Base-by-base conservation (phyloP, 2,888 invertebrate species). In the Ganaspis brasiliensis region DNA sequence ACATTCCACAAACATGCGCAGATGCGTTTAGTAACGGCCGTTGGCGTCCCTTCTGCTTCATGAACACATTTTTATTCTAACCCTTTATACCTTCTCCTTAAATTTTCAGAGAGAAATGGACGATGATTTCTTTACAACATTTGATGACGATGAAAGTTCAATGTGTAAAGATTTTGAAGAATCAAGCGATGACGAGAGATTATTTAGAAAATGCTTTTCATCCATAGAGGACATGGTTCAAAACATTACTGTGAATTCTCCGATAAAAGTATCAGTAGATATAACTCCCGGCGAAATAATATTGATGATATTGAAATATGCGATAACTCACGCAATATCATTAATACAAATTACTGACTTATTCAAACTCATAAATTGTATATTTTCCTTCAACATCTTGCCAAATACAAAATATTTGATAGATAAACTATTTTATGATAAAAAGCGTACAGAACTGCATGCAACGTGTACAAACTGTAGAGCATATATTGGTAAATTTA, bases 381-480 rank as follows among this genome's bases (percentile, higher is more conserved):
- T 79, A 0, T 78, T 81, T 40, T 26, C 4, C 9, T 40, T 10
- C 16, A 37, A 75, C n/a, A 55, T 81, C 10, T n/a, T 81, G 12
- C 79, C 78, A 24, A 73, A 76, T 9, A 72, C 79, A 10, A 21
- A 61, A 59, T 79, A 79, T 63, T 71, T 74, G 10, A 57, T 77
- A 21, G 74, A 78, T 56, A 40, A 52, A 63, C 12, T 78, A 12
- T 76, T 70, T 16, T 74, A 72, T 52, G 12, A 56, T 9, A 56
- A 35, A 8, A 37, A 72, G 70, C 45, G 72, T 10, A 19, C 78
- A 55, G 63, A 45, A n/a, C 78, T 72, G 49, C 76, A 80, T 49
- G 57, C 31, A 1, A 52, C 76, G 1, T 80, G 78, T n/a, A 40
- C 61, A 52, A 21, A 37, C 14, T 78, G 78, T 61, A 24, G 1